phyloP scores from a whole-genome alignment of 2,888 invertebrate species.

The Theretra japonica region DNA sequence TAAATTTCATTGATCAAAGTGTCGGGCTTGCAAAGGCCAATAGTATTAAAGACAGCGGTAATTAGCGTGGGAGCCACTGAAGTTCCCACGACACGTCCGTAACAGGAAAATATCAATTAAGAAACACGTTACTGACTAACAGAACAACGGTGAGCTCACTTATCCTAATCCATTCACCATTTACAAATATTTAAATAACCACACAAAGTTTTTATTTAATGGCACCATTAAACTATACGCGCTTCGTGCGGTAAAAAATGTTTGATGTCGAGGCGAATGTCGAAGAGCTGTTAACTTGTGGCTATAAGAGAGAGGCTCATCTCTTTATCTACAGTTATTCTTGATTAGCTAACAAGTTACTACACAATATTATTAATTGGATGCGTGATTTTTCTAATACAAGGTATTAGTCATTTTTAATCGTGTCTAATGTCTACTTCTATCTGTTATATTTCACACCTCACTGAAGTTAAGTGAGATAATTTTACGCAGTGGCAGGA shows the following conservation, averaged over 20 bases:
- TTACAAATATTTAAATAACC: slow-evolving; percentile 26
- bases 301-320: not conserved
- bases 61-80: slow-evolving; percentile 76
- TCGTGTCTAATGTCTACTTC: no score
- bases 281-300: not conserved
- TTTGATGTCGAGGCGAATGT: slow-evolving; percentile 15
- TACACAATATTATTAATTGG: no score
- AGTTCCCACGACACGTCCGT: slow-evolving; percentile 72
- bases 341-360: no score
- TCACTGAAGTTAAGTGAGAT: no score
- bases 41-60: slow-evolving; percentile 62
- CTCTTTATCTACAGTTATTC: not conserved
- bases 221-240: slow-evolving; percentile 11
- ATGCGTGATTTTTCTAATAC: no score
- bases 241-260: slow-evolving; percentile 11
- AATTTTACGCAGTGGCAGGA: no score
- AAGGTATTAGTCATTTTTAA: no score
- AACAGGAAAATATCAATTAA: slow-evolving; percentile 71
- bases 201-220: slow-evolving; percentile 22
- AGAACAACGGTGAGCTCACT: slow-evolving; percentile 19
- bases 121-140: slow-evolving; percentile 43
- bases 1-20: slow-evolving; percentile 71
- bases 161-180: slow-evolving; percentile 23
- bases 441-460: no score
- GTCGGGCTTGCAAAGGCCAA: slow-evolving; percentile 57